Evolutionary conservation across 2,888 invertebrate species (phyloP).

Genomic region (Dastarcus helophoroides): DNA sequence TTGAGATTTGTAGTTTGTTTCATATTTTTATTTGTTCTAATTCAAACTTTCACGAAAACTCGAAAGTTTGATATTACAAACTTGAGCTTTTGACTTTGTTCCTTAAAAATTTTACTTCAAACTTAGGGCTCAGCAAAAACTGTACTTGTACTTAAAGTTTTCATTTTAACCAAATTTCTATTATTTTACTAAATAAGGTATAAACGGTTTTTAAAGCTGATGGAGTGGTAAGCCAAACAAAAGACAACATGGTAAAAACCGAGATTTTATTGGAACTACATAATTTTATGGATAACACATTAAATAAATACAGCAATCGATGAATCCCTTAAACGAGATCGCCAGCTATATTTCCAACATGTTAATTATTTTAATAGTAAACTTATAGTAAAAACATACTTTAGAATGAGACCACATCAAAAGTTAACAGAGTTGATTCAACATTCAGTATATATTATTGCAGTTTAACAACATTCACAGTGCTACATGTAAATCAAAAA

Average conservation of each 20-base stretch:
- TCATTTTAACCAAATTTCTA: too few relatives aligned
- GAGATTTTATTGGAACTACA: constrained; percentile 37
- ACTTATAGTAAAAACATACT: constrained; percentile 29
- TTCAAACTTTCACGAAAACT: too few relatives aligned
- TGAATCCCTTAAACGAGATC: constrained; percentile 33
- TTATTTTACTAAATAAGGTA: too few relatives aligned
- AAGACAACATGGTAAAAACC: constrained; percentile 17
- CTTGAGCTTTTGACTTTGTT: too few relatives aligned
- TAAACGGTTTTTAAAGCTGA: too few relatives aligned
- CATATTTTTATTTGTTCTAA: too few relatives aligned
- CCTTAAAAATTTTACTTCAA: too few relatives aligned
- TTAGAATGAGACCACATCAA: constrained; percentile 29
- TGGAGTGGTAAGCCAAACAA: not conserved
- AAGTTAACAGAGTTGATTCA: constrained; percentile 21
- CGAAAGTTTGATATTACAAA: too few relatives aligned
- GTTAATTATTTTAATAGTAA: constrained; percentile 15
- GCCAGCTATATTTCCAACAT: constrained; percentile 19
- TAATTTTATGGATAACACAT: constrained; percentile 35
- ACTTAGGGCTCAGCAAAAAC: too few relatives aligned
- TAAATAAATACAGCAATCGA: constrained; percentile 27
- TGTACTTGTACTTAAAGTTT: too few relatives aligned
- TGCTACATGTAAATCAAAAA: too few relatives aligned
- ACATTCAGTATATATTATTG: constrained; percentile 19
- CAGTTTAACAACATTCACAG: constrained; percentile 20
- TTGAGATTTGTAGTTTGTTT: too few relatives aligned